phyloP scores from a whole-genome alignment of 2,888 invertebrate genomes.

The Cephalotes varians region DNA sequence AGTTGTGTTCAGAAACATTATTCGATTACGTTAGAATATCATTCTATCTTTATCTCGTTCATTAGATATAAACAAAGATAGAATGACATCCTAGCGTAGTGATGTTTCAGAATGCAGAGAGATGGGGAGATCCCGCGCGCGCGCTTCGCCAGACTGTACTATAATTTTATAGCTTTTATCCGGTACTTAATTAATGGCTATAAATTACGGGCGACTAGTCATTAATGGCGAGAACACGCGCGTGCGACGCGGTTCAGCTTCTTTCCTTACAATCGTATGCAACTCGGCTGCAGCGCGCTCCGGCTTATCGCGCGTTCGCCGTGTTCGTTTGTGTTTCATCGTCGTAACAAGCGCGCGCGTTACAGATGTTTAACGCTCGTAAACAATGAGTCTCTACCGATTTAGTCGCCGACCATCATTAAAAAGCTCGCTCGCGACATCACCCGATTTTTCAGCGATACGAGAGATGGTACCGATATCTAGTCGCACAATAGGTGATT shows the following conservation, averaged over 20 bases:
- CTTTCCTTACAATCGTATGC: constrained; percentile 45
- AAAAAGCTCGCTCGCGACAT: constrained; percentile 11
- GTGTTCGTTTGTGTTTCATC: constrained; percentile 14
- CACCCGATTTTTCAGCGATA: constrained; percentile 31
- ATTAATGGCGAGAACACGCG: constrained; percentile 76
- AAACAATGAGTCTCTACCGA: constrained; percentile 59
- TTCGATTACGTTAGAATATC: too few relatives aligned
- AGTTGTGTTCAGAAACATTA: too few relatives aligned
- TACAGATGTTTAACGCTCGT: constrained; percentile 71
- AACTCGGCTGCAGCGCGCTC: not conserved
- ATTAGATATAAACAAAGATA: too few relatives aligned
- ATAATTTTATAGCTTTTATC: constrained; percentile 82
- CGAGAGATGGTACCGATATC: constrained; percentile 31
- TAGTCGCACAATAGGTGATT: constrained; percentile 47
- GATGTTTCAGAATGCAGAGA: too few relatives aligned
- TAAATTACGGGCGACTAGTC: constrained; percentile 83
- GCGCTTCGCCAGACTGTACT: constrained; percentile 76
- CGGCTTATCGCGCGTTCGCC: constrained; percentile 9
- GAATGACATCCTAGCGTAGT: too few relatives aligned
- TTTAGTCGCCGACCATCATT: constrained; percentile 44
- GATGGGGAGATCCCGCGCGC: not conserved
- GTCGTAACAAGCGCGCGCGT: constrained; percentile 59
- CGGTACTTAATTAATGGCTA: constrained; percentile 83
- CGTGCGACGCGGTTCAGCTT: constrained; percentile 45
- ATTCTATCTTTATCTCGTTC: too few relatives aligned